Evolutionary conservation across 1,140 invertebrate species (phyloP), one percentile per base, ranked within the genome.

Genomic region (Carcinoscorpius rotundicauda): DNA sequence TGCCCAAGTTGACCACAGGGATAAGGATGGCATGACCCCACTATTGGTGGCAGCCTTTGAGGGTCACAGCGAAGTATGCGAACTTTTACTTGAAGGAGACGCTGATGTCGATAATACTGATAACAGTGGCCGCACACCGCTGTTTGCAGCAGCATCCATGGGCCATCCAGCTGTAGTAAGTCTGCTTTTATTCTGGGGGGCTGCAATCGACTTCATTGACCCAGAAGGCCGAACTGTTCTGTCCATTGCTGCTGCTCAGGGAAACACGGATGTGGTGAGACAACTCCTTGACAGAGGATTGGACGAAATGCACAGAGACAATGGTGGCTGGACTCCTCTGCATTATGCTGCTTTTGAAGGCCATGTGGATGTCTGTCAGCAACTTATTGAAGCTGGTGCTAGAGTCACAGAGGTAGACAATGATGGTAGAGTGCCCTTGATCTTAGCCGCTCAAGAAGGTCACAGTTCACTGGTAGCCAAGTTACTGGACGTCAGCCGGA

Each of bases 11-110:
- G 86, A 92, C 76, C 87, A 91, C 66, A 85, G 90, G 68, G 93
- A 96, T 74, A 87, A 91, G 66, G 93, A 97, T 73, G 88, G 89
- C 0, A 93, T 94, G 81, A 95, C 93, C 4, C 91, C 93, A 3
- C 77, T 98, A 6, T 79, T 97, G 58, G 92, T 97, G 3, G 93
- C 93, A 6, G 90, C 93, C 1, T 96, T 97, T 72, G 93, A 97
- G 78, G 93, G 93, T 3, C 89, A 94, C 73, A 84, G 83, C 62
- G 63, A 71, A 64, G 87, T 93, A 2, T 92, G 89, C 72, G 89
- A 93, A 73, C 72, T 93, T 49, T 77, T 93, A 5, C 75, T 93
- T 65, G 90, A 93, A 76, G 87, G 86, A 71, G 89, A 89, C 68
- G 89, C 89, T 0, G 90, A 93, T 76, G 87, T 90, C 3, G 90